phyloP scores from a whole-genome alignment of 2,113 vertebrate species.

The Channa argus region DNA sequence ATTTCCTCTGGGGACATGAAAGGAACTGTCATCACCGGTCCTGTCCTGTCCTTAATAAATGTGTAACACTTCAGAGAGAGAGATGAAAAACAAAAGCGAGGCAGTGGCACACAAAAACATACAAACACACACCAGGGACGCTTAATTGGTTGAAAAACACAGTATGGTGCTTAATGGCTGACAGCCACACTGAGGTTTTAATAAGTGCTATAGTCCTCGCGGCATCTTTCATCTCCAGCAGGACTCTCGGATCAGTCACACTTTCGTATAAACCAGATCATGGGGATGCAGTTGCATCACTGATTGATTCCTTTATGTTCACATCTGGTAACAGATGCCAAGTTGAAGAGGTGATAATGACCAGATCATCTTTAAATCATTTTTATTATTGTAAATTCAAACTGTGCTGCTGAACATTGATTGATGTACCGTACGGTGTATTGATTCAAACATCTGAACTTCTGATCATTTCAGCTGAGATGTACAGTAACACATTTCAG shows the following conservation, averaged over 20 bases:
- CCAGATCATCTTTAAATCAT: slow-evolving; percentile 10
- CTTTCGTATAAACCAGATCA: slow-evolving; percentile 23
- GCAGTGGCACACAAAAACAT: slow-evolving; percentile 29
- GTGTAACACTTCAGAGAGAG: slow-evolving; percentile 55
- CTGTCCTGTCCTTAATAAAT: slow-evolving; percentile 69
- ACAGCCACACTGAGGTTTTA: slow-evolving; percentile 28
- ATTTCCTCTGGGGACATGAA: slow-evolving; percentile 68
- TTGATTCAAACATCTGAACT: slow-evolving; percentile 9
- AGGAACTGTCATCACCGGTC: slow-evolving; percentile 73
- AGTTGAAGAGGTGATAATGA: slow-evolving; percentile 40
- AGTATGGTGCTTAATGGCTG: slow-evolving; percentile 35
- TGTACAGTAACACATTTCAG: too few species aligned
- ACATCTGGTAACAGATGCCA: slow-evolving; percentile 43
- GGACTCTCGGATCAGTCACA: slow-evolving; percentile 26
- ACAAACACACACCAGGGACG: slow-evolving; percentile 27
- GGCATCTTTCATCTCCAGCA: slow-evolving; percentile 12
- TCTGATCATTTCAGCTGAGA: too few species aligned
- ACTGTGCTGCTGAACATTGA: slow-evolving; percentile 13
- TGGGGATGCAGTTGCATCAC: slow-evolving; percentile 3
- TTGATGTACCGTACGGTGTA: slow-evolving; percentile 5
- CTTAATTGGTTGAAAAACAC: slow-evolving; percentile 65
- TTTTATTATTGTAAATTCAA: slow-evolving; percentile 38
- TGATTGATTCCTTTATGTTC: slow-evolving; percentile 49
- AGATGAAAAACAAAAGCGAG: slow-evolving; percentile 56
- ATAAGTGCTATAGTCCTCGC: slow-evolving; percentile 24